Base-by-base conservation (phyloP, 2,888 invertebrate genomes). In the Glomeris marginata region DNA sequence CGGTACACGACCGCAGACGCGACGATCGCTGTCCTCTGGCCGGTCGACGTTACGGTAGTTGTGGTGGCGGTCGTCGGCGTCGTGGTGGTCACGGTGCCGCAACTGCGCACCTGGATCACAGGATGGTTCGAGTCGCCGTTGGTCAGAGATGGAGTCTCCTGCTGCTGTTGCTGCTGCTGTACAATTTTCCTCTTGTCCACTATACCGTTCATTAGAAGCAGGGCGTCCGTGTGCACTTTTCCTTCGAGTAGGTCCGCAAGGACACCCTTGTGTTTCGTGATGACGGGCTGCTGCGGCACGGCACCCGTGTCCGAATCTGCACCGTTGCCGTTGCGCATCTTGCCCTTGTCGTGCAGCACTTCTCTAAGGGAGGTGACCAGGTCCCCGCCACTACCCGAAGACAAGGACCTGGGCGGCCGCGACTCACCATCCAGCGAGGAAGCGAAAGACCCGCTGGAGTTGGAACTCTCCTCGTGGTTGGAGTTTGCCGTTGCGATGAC, bases 211-310 rank as follows among this genome's bases (percentile, higher is more conserved):
- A 76, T 65, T 2, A 69, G 67, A 1, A 73, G 71, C 48, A 50
- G 28, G 15, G 54, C 16, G 35, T 76, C 75, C 51, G 74, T 75
- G 44, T 76, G 50, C 11, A 76, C 72, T 64, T 84, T 84, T 61
- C 84, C 80, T 63, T 88, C 87, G 2, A 88, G 69, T 46, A 87
- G 68, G 64, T 87, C 86, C 0, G 85, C 85, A 42, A 87, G 70
- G 80, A 86, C 83, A 50, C 41, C 47, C 45, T 54, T 52, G 10
- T 41, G 50, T 18, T 47, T 41, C 16, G 55, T 47, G 34, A 41
- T 21, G 36, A 41, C 36, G 43, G 45, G 35, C 36, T 52, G 50
- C 18, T 55, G 48, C 21, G 45, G 47, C 33, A 44, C 48, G 41
- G 55, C 55, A 22, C 52, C 51, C 8, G 53, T 52, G 3, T 55